Conservation (phyloP, 2,888 invertebrate species). For the Luperina nickerlii region DNA sequence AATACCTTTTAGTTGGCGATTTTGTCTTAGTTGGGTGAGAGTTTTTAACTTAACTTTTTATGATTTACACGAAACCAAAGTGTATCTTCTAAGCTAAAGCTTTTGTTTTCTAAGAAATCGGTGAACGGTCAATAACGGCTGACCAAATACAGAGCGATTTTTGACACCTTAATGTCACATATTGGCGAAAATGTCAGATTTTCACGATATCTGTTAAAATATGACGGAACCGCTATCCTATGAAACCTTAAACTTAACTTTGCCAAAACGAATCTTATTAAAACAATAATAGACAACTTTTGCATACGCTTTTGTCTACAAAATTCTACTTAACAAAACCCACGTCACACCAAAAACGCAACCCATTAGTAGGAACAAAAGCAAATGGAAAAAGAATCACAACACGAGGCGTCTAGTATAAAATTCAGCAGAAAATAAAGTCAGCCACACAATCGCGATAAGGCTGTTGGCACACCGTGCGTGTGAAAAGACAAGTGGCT, state of each 20-base stretch:
- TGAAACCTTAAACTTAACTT: not conserved
- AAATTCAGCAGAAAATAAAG: constrained; percentile 84
- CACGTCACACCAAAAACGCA: constrained; percentile 24
- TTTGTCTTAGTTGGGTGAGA: not conserved
- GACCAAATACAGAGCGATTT: too few species aligned
- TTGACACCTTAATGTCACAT: too few species aligned
- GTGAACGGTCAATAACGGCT: too few species aligned
- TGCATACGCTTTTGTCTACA: not conserved
- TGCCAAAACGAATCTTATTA: not conserved
- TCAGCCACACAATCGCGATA: constrained; percentile 83
- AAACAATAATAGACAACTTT: not conserved
- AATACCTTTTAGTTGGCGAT: not conserved
- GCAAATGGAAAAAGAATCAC: constrained; percentile 54
- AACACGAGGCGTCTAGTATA: constrained; percentile 73
- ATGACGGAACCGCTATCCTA: too few species aligned
- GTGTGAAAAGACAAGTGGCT: constrained; percentile 88
- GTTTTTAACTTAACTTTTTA: not conserved
- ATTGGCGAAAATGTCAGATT: too few species aligned
- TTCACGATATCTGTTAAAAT: too few species aligned
- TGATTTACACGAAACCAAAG: not conserved
- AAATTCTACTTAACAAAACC: not conserved
- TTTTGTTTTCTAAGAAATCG: too few species aligned
- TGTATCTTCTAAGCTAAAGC: not conserved
- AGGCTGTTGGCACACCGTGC: constrained; percentile 82
- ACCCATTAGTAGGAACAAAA: constrained; percentile 62